Base-by-base conservation (phyloP, 2,888 invertebrate genomes). In the Formica aserva region DNA sequence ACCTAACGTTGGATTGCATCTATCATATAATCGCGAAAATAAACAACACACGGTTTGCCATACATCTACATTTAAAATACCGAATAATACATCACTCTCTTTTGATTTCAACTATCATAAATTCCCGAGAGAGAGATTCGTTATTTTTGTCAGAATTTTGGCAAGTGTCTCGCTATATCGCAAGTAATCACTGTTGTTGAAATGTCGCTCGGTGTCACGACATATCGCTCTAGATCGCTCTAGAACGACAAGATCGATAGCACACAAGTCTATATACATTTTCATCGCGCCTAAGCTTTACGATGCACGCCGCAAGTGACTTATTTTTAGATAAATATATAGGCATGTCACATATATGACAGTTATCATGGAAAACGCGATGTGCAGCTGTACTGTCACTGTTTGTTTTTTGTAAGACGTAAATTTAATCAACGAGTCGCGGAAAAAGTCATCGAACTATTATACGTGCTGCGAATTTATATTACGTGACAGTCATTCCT, bases 271-370 rank as follows among this genome's bases (percentile, higher is more conserved):
- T 76, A 48, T 66, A 45, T 32, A 67, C 29, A 67, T 77, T 55
- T 77, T 77, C 55, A 67, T 55, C 45, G n/a, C 67, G 55, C 38
- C 55, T 67, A 55, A 55, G 67, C 67, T 67, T 55, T 55, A 55
- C 52, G 76, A 67, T 55, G 13, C 29, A 29, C 38, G 57, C 41
- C 57, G 57, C 55, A 38, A 77, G 69, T 29, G 41, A 77, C 35
- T 57, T 77, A 69, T 77, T 69, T 77, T 69, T 69, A 77, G 77
- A 67, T 55, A 67, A 77, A 77, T 41, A 32, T 60, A 41, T n/a
- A 29, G 13, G 38, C 29, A 41, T 9, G 38, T 29, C 41, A 38
- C 15, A 15, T 38, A 52, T 8, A n/a, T 6, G 32, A 35, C 8
- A 52, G n/a, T 52, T 52, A 26, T 29, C 38, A 35, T 26, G 35